A percentile compares a stretch with the other conserved stretches of the same genome.
phyloP scores from a whole-genome alignment of 1,140 invertebrate species.

The Ephestia elutella region DNA sequence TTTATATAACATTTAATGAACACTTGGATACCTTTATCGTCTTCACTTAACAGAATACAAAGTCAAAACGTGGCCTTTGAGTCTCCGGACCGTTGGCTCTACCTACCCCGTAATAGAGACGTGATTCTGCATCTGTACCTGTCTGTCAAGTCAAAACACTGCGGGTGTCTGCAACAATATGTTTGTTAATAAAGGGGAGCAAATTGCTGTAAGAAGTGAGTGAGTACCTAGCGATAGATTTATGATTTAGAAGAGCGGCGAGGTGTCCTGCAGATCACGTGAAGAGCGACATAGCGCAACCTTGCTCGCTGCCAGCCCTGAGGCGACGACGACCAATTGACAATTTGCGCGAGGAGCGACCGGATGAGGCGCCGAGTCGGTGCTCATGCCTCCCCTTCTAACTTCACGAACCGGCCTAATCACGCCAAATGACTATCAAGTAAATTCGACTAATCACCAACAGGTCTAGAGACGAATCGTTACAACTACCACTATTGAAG shows the following conservation, averaged over 20 bases:
- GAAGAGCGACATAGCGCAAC: slow-evolving; percentile 24
- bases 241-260: background rate
- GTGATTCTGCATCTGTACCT: no score
- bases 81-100: no score
- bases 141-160: no score
- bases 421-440: slow-evolving; percentile 24
- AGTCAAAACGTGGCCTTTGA: no score
- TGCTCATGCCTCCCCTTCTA: slow-evolving; percentile 48
- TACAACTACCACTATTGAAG: no score
- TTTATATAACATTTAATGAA: no score
- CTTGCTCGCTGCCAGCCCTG: slow-evolving; percentile 41
- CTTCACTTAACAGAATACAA: no score
- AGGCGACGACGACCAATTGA: slow-evolving; percentile 47
- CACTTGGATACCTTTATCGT: no score
- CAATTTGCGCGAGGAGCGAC: slow-evolving; percentile 54
- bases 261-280: slow-evolving; percentile 23
- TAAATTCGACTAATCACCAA: slow-evolving; percentile 28
- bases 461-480: background rate
- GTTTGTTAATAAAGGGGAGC: background rate
- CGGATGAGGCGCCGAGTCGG: slow-evolving; percentile 57
- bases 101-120: no score
- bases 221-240: background rate
- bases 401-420: slow-evolving; percentile 44
- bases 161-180: no score
- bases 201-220: background rate